These are phyloP conservation scores for Probosciger aterrimus DNA, from an alignment of 2,113 vertebrate genomes.

Conservation along the genomic window DNA sequence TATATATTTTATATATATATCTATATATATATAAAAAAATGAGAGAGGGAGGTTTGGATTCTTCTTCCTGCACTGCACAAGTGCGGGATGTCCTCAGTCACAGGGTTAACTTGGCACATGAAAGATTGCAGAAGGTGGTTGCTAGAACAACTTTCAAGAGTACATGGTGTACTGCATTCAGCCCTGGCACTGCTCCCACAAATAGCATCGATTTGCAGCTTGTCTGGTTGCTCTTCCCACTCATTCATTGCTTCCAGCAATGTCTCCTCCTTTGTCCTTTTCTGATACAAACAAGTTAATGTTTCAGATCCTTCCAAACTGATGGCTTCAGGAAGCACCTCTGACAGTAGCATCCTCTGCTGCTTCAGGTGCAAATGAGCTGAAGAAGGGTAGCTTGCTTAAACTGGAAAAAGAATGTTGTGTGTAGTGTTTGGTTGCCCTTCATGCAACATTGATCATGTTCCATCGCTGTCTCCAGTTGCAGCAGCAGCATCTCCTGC, in stretches of 20 bases:
- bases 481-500: neutral
- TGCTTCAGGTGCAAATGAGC: neutral
- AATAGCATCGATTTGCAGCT: slow-evolving; percentile 30
- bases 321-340: neutral
- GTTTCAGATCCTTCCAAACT: neutral
- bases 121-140: slow-evolving; percentile 19
- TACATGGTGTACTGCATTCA: slow-evolving; percentile 19
- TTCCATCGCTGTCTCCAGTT: neutral
- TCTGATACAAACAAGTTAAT: neutral
- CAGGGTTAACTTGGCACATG: slow-evolving; percentile 10
- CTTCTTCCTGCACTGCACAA: neutral
- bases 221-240: slow-evolving; percentile 54
- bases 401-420: neutral
- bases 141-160: slow-evolving; percentile 12
- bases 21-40: neutral
- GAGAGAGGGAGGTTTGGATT: neutral
- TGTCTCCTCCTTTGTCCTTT: slow-evolving; percentile 47
- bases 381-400: neutral
- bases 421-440: neutral
- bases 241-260: slow-evolving; percentile 47
- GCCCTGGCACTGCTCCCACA: slow-evolving; percentile 33
- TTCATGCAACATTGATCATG: accelerated
- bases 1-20: neutral
- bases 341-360: neutral
- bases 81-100: slow-evolving; percentile 7